Conservation (phyloP, 2,888 invertebrate genomes). For the Osedax frankpressi region DNA sequence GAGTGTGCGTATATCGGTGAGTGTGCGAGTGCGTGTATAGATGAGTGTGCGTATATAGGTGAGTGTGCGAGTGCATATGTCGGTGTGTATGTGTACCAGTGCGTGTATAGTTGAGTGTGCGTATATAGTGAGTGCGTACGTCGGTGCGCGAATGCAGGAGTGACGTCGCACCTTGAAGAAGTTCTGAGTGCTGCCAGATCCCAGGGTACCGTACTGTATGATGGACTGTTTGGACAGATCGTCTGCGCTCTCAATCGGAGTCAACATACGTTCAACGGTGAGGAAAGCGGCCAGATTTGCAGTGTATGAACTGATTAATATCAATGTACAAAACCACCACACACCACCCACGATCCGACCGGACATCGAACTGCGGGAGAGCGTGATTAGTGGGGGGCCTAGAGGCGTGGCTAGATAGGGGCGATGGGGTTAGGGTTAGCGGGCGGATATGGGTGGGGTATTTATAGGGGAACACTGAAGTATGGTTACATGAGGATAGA, state of each 20-base stretch:
- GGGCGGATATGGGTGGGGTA: too few species aligned
- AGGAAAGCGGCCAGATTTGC: conserved; percentile 88
- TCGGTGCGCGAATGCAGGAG: background rate
- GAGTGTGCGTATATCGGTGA: too few species aligned
- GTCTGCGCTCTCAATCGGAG: conserved; percentile 80
- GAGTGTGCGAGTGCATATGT: background rate
- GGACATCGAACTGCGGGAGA: conserved; percentile 72
- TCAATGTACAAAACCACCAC: conserved; percentile 99
- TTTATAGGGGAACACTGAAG: too few species aligned
- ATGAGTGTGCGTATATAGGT: background rate
- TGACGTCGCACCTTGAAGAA: conserved; percentile 77
- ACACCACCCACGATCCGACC: conserved; percentile 91
- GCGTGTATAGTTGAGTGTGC: background rate
- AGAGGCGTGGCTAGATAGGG: too few species aligned
- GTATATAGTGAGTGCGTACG: background rate
- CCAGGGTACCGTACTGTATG: conserved; percentile 56
- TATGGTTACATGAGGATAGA: too few species aligned
- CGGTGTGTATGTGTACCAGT: background rate
- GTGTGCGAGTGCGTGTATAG: background rate
- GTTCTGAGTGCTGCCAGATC: conserved; percentile 65
- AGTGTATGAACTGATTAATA: conserved; percentile 92
- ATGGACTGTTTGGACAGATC: conserved; percentile 65
- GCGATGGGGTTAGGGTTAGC: too few species aligned
- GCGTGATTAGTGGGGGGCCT: too few species aligned
- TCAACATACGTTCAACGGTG: conserved; percentile 87